These are phyloP conservation scores for Stenolophus ochropezus DNA, from an alignment of 2,888 invertebrate genomes.

Conservation along the genomic window DNA sequence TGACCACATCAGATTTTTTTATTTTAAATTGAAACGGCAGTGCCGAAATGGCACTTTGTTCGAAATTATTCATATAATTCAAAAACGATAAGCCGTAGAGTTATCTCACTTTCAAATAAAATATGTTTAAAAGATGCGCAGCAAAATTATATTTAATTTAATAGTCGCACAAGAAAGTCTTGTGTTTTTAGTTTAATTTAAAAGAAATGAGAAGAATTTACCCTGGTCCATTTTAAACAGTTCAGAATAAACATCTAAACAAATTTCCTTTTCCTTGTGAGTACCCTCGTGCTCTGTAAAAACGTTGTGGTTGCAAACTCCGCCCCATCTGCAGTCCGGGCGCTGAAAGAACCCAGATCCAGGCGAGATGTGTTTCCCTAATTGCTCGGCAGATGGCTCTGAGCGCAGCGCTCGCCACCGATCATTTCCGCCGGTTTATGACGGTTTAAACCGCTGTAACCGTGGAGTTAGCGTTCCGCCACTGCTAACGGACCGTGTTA, in stretches of 20 bases:
- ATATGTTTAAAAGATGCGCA: too few relatives aligned
- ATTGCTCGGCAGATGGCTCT: constrained; percentile 53
- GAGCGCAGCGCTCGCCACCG: constrained; percentile 36
- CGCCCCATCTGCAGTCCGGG: neutral
- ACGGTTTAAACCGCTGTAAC: constrained; percentile 53
- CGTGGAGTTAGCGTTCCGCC: constrained; percentile 37
- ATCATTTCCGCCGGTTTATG: constrained; percentile 56
- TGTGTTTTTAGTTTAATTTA: too few relatives aligned
- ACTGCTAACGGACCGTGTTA: constrained; percentile 40
- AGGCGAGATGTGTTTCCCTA: constrained; percentile 49
- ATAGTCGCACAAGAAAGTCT: too few relatives aligned
- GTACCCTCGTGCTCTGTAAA: constrained; percentile 6
- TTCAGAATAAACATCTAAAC: constrained; percentile 1
- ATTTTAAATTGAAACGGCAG: too few relatives aligned
- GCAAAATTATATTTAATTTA: too few relatives aligned
- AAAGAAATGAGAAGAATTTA: too few relatives aligned
- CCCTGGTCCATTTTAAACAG: neutral
- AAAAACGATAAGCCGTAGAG: too few relatives aligned
- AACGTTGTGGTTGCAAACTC: neutral
- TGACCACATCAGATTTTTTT: too few relatives aligned
- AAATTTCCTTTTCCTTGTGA: neutral
- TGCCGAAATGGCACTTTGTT: too few relatives aligned
- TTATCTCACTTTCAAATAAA: too few relatives aligned
- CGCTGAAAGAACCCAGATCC: constrained; percentile 38
- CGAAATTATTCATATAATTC: too few relatives aligned